Base-by-base conservation (phyloP, 2,797 vertebrate species). In the Chaunax sp. region DNA sequence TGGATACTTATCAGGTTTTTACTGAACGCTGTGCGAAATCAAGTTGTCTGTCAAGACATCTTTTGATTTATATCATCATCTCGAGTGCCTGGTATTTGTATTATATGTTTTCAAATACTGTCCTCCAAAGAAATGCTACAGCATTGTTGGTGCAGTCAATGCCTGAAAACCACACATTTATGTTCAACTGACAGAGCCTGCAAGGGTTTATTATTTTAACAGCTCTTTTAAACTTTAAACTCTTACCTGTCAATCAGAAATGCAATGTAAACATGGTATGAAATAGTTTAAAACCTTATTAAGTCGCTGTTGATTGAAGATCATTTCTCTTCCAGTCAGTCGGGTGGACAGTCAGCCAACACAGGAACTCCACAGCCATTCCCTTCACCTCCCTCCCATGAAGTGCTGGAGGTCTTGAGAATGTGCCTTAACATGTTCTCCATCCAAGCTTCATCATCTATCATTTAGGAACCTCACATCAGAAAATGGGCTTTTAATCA, bases 401-500 rank as follows among this genome's bases (percentile, higher is more conserved):
- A 47, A 50, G 18, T 23, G 26, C 18, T 68, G 69, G 69, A 82
- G 66, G 70, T 57, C 65, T 62, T 13, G 16, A 69, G 50, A 68
- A 59, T 67, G 73, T 46, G 46, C 53, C 64, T 75, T 37, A 10
- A 33, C 12, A 0, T 33, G 6, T 18, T 60, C 8, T 9, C 56
- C 33, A 25, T 59, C 62, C 20, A 46, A 53, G 44, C 22, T 14
- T 73, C 58, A 38, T 70, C 68, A 69, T 87, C 80, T 61, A 80
- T 85, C 81, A 84, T 82, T 82, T 61, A 73, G 61, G 52, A 67
- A 50, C 10, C 49, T 76, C 59, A 18, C 45, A 57, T 75, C 59
- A 72, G 37, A 83, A 76, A 78, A 85, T 58, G 43, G 57, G 11
- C 46, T 55, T 80, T 83, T 84, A 84, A 87, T 85, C 75, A 83